These are phyloP conservation scores for Tachina fera DNA, from an alignment of 2,888 invertebrate genomes.

Conservation along the genomic window DNA sequence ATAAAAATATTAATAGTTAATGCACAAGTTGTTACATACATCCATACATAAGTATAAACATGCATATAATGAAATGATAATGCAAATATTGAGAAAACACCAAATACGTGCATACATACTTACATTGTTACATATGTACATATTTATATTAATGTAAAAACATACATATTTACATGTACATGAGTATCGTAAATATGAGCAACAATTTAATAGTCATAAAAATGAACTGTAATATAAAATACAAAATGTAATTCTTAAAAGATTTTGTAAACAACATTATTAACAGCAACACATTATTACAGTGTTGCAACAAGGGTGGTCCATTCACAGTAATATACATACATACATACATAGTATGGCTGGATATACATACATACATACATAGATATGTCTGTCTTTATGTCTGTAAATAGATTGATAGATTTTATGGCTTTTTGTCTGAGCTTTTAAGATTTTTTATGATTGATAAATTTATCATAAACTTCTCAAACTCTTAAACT, in stretches of 20 bases:
- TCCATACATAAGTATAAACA: neutral
- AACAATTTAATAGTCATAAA: constrained; percentile 11
- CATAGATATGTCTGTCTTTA: neutral
- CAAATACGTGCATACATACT: neutral
- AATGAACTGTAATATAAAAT: neutral
- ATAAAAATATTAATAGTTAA: neutral
- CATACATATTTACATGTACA: too few species aligned
- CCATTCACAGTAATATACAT: neutral
- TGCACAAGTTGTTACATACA: constrained; percentile 23
- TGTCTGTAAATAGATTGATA: too few species aligned
- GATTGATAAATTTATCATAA: constrained; percentile 29
- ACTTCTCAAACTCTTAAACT: neutral
- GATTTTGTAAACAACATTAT: constrained; percentile 31
- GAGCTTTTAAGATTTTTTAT: neutral
- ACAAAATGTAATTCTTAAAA: constrained; percentile 22
- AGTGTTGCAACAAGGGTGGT: constrained; percentile 52
- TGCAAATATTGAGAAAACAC: neutral
- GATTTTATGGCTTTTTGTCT: constrained; percentile 11
- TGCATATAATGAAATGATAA: neutral
- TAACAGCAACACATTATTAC: constrained; percentile 16
- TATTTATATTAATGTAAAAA: too few species aligned
- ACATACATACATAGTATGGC: neutral
- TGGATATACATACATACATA: neutral
- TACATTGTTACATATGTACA: neutral
- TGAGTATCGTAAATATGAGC: too few species aligned